A percentile compares a stretch with the other conserved stretches of the same genome.
These are phyloP conservation scores for Amblyopsis hoosieri DNA, from an alignment of 2,797 vertebrate species.

Conservation along the genomic window DNA sequence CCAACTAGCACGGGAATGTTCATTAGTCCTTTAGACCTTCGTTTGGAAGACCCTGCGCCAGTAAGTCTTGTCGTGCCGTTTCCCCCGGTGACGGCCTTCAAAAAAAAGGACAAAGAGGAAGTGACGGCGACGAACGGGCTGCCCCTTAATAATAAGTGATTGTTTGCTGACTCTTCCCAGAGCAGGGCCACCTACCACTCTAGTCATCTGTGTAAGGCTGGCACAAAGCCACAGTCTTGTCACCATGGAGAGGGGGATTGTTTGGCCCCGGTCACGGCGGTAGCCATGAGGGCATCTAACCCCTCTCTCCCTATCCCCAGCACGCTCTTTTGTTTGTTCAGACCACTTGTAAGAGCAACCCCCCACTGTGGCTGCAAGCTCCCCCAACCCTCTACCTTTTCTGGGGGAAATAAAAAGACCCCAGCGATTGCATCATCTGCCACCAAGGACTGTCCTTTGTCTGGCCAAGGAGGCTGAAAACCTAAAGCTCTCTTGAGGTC, in stretches of 20 bases:
- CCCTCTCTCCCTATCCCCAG: constrained; percentile 24
- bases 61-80: constrained; percentile 14
- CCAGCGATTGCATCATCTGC: constrained; percentile 36
- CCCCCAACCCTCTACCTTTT: constrained; percentile 21
- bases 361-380: constrained; percentile 23
- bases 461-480: too few species aligned
- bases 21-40: neutral
- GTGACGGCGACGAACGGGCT: constrained; percentile 58
- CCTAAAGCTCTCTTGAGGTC: too few species aligned
- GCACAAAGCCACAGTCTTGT: constrained; percentile 69
- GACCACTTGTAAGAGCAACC: constrained; percentile 44
- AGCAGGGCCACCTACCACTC: constrained; percentile 63
- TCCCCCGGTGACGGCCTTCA: constrained; percentile 32
- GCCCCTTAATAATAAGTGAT: constrained; percentile 67
- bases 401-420: constrained; percentile 14
- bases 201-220: constrained; percentile 66
- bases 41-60: constrained; percentile 6
- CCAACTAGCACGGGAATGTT: too few species aligned
- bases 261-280: constrained; percentile 76
- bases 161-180: constrained; percentile 69
- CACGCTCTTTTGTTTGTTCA: constrained; percentile 63
- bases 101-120: constrained; percentile 51
- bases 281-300: constrained; percentile 54
- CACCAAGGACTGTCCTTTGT: constrained; percentile 8
- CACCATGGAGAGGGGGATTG: constrained; percentile 74